Evolutionary conservation across 2,797 vertebrate genomes (phyloP), one percentile per base, ranked within the genome.

Genomic region (Poeciliopsis presidionis): DNA sequence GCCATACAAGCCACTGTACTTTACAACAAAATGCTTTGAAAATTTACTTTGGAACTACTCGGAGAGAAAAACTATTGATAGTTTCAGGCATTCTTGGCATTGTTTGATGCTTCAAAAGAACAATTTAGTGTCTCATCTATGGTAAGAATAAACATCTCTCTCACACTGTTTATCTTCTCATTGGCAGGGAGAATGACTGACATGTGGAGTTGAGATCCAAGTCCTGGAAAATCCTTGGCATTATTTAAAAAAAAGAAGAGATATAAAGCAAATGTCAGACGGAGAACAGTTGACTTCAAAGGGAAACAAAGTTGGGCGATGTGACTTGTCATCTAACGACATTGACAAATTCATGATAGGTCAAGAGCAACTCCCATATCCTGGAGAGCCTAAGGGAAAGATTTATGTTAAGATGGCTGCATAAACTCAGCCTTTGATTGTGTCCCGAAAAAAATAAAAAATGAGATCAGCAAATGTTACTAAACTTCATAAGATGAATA

Each of bases 361-460:
- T 91, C 93, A 93, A 93, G 87, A 90, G 90, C 81, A 78, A 87
- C 22, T 88, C 87, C 80, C 47, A 76, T 73, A 83, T 89, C 79
- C 84, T 86, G 81, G 53, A 86, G 79, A 74, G 78, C 80, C 73
- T 85, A 69, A 43, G 85, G 75, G 81, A 80, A 88, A 70, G 71
- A 84, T 79, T 85, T 41, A 30, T 86, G 74, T 53, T 9, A 57
- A 87, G 51, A 87, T 86, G 84, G 75, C 82, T 49, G 78, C 81
- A 51, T 22, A 51, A 51, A 53, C 5, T 61, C 4, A 36, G 55
- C 78, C 73, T 72, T 69, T 46, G 74, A 86, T 86, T 78, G 77
- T 67, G 67, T 83, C 49, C n/a, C 25, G 5, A 41, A 33, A 47
- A 14, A 85, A 77, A 77, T 77, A 45, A 86, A 84, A 61, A 36